phyloP scores from a whole-genome alignment of 1,140 invertebrate genomes.

The Hylaeus anthracinus region DNA sequence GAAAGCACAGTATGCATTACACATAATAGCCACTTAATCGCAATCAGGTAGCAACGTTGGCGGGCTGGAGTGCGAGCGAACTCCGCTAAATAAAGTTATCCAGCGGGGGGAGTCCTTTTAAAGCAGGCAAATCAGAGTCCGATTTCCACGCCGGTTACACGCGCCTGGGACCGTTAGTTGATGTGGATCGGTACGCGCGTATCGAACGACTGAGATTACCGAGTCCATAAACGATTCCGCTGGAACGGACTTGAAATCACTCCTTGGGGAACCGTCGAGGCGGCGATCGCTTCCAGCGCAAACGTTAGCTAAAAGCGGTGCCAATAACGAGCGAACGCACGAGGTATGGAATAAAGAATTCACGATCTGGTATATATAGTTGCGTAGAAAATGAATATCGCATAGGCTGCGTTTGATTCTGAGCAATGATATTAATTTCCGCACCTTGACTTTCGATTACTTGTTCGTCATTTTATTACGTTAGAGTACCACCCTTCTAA shows the following conservation, averaged over 20 bases:
- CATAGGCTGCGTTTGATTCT: too few relatives aligned
- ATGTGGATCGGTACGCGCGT: slow-evolving; percentile 24
- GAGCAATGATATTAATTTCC: too few relatives aligned
- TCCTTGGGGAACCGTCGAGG: slow-evolving; percentile 29
- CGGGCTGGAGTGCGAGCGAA: not conserved
- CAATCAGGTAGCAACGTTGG: slow-evolving; percentile 51
- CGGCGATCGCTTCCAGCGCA: slow-evolving; percentile 16
- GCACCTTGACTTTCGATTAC: too few relatives aligned
- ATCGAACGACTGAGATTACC: slow-evolving; percentile 51
- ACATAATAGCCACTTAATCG: slow-evolving; percentile 57
- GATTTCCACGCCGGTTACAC: slow-evolving; percentile 39
- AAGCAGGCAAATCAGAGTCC: slow-evolving; percentile 4
- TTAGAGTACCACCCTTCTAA: too few relatives aligned
- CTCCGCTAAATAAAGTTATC: slow-evolving; percentile 53
- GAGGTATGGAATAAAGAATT: too few relatives aligned
- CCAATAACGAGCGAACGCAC: too few relatives aligned
- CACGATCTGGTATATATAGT: too few relatives aligned
- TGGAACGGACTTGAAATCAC: slow-evolving; percentile 45
- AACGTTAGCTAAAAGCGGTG: not conserved
- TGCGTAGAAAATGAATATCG: too few relatives aligned
- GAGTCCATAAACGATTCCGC: slow-evolving; percentile 50
- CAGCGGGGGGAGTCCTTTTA: slow-evolving; percentile 19
- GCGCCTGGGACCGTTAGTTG: slow-evolving; percentile 38
- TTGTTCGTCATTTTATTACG: too few relatives aligned
- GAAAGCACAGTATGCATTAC: slow-evolving; percentile 28